Evolutionary conservation across 1,140 invertebrate species (phyloP).

Genomic region (Portunus trituberculatus): DNA sequence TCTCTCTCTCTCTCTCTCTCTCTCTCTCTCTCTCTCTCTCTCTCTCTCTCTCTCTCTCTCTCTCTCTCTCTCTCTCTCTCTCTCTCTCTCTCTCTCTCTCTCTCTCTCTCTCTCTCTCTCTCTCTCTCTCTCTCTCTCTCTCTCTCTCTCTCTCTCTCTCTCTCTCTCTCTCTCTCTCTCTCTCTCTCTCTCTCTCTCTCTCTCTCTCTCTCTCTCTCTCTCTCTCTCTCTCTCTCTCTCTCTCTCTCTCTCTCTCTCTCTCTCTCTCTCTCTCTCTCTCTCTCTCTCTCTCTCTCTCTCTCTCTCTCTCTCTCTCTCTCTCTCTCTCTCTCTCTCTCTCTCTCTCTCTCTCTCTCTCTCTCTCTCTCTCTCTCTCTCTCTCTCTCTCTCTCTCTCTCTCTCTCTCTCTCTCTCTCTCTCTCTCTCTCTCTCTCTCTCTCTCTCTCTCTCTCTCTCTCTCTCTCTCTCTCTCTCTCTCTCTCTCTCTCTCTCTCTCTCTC

Average conservation of each 20-base stretch:
- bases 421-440: slow-evolving; percentile 29
- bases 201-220: not conserved
- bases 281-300: slow-evolving; percentile 45
- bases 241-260: slow-evolving; percentile 25
- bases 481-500: slow-evolving; percentile 44
- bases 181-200: not conserved
- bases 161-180: not conserved
- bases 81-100: no score
- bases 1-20: no score
- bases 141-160: not conserved
- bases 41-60: no score
- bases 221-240: not conserved
- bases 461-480: not conserved
- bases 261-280: slow-evolving; percentile 50
- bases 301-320: slow-evolving; percentile 17
- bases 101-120: not conserved
- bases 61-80: no score
- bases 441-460: not conserved
- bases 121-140: not conserved
- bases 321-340: not conserved
- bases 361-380: slow-evolving; percentile 43
- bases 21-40: no score
- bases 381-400: slow-evolving; percentile 41
- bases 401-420: slow-evolving; percentile 30
- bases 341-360: slow-evolving; percentile 37